Conservation (phyloP, 1,140 invertebrate genomes). For the Drosophila bocqueti region DNA sequence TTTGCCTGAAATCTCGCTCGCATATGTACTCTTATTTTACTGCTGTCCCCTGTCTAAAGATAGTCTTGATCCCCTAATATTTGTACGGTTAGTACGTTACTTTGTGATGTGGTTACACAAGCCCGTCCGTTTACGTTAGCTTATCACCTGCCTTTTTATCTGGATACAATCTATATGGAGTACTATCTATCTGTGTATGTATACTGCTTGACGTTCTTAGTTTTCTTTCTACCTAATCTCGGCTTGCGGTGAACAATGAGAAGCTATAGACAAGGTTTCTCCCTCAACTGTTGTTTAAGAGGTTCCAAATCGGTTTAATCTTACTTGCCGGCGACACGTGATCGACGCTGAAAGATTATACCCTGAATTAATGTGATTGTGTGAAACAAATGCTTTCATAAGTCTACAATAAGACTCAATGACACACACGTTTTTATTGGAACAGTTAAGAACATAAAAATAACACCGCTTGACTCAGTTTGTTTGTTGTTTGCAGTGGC, state of each 20-base stretch:
- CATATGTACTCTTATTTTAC: conserved; percentile 22
- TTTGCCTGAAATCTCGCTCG: conserved; percentile 31
- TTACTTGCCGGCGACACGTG: conserved; percentile 16
- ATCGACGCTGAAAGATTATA: conserved; percentile 5
- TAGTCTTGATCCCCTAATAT: conserved; percentile 42
- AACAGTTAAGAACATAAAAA: conserved; percentile 2
- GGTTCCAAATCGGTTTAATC: background rate
- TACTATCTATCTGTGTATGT: conserved; percentile 6
- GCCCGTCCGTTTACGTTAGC: conserved; percentile 39
- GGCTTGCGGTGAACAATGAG: background rate
- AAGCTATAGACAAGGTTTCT: background rate
- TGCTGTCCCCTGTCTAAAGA: conserved; percentile 29
- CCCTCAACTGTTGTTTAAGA: conserved; percentile 6
- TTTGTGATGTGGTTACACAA: conserved; percentile 55
- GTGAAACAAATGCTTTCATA: conserved; percentile 3
- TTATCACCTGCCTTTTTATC: conserved; percentile 34
- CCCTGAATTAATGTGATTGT: background rate
- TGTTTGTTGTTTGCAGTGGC: background rate
- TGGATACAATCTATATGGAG: conserved; percentile 22
- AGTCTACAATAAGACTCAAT: background rate
- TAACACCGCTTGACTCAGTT: background rate
- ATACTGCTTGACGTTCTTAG: background rate
- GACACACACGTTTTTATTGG: conserved; percentile 7
- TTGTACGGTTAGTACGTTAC: conserved; percentile 36
- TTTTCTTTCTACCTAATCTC: conserved; percentile 2